Percentiles rank a stretch among this genome's conserved stretches.
Evolutionary conservation across 2,797 vertebrate species (phyloP).

Genomic region (Eospalax fontanierii): DNA sequence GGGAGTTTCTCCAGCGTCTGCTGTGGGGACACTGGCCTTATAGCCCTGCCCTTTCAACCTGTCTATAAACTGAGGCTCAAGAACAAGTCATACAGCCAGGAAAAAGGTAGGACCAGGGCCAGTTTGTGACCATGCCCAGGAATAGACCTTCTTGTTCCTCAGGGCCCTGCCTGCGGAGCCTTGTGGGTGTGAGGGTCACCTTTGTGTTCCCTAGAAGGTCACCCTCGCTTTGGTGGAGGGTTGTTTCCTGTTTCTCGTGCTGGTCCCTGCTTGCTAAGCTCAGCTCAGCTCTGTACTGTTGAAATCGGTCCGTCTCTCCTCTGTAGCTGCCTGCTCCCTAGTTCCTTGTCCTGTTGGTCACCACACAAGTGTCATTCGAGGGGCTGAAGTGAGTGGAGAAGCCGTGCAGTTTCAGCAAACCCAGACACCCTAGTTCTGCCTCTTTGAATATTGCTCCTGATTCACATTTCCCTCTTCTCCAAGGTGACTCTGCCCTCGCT

Average conservation of each 20-base stretch:
- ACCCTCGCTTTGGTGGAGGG: not conserved
- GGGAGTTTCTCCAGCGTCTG: not conserved
- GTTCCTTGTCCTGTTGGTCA: not conserved
- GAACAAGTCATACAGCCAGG: not conserved
- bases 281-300: not conserved
- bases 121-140: not conserved
- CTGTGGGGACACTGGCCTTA: too few species aligned
- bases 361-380: rapidly evolving
- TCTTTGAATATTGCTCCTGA: not conserved
- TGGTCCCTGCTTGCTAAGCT: not conserved
- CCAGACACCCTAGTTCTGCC: rapidly evolving
- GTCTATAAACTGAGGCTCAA: not conserved
- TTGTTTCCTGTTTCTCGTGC: not conserved
- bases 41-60: not conserved
- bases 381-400: not conserved
- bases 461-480: rapidly evolving
- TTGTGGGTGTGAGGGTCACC: not conserved
- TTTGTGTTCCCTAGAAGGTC: not conserved
- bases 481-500: slow-evolving; percentile 65
- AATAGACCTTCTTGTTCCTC: not conserved
- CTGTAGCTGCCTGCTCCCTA: not conserved
- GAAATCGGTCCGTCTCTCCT: not conserved
- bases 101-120: not conserved
- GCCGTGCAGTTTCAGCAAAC: rapidly evolving
- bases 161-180: not conserved